phyloP scores from a whole-genome alignment of 2,888 invertebrate genomes.

The Hydroisotoma schaefferi region DNA sequence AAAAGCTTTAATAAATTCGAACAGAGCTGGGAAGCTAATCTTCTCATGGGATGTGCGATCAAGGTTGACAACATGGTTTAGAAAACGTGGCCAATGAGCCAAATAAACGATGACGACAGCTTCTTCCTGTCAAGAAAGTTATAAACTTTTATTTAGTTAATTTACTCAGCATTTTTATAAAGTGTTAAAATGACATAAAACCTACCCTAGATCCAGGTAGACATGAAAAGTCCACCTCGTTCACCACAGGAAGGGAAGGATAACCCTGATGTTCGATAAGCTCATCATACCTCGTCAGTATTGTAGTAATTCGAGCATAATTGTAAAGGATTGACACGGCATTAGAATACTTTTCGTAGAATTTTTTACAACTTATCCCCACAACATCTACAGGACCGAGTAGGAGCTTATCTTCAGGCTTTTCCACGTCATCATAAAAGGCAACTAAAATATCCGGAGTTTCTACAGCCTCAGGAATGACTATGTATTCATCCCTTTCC shows the following conservation, averaged over 20 bases:
- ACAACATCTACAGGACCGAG: too few relatives aligned
- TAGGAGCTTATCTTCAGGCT: too few relatives aligned
- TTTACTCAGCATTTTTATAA: not conserved
- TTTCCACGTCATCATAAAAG: too few relatives aligned
- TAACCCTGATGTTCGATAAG: not conserved
- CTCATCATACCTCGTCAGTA: not conserved
- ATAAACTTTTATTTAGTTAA: not conserved
- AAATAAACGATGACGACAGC: not conserved
- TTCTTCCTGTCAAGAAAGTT: not conserved
- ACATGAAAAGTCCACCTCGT: not conserved
- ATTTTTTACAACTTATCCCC: not conserved
- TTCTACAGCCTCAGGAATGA: not conserved
- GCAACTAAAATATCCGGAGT: not conserved
- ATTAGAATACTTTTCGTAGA: not conserved
- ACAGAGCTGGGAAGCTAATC: not conserved
- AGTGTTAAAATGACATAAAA: not conserved
- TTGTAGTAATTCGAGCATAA: not conserved
- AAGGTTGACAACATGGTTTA: not conserved
- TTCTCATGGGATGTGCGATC: not conserved
- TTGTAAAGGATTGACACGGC: not conserved
- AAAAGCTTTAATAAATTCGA: conserved; percentile 2
- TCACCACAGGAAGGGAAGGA: not conserved
- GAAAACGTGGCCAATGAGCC: not conserved
- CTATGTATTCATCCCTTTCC: not conserved
- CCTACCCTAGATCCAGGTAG: not conserved